phyloP scores from a whole-genome alignment of 35 echinoderm and acorn worm species.

The Heliocidaris erythrogramma region DNA sequence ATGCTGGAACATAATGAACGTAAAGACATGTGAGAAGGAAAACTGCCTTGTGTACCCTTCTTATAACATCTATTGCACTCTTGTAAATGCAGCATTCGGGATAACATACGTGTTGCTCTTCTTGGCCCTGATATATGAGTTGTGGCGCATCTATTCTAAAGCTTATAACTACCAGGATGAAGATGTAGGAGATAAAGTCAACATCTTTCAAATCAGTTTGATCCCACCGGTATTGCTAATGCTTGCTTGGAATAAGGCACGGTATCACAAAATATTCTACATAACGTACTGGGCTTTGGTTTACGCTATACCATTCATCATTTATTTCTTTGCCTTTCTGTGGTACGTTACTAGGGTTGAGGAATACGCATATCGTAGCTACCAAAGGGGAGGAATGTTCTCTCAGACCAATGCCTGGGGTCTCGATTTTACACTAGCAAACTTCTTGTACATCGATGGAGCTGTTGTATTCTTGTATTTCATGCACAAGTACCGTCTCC shows the following conservation, averaged over 20 bases:
- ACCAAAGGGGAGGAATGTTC: neutral
- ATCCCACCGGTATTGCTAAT: conserved; percentile 3
- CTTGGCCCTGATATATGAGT: neutral
- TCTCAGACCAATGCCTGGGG: neutral
- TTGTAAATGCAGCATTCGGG: neutral
- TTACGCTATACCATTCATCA: neutral
- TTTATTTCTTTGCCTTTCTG: neutral
- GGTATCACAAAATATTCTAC: neutral
- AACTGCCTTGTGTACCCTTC: neutral
- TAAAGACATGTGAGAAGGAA: neutral
- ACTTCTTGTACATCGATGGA: neutral
- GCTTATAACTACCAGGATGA: neutral
- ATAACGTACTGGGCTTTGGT: neutral
- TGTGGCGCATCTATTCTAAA: neutral
- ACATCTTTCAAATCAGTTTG: neutral
- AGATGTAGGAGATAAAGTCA: neutral
- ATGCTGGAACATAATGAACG: neutral
- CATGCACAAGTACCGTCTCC: neutral
- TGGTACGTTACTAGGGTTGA: neutral
- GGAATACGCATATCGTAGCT: neutral
- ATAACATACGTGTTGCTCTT: neutral
- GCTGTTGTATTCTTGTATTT: neutral
- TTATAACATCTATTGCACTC: neutral
- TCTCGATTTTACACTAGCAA: neutral
- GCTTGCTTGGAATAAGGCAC: neutral